A percentile compares a stretch with the other conserved stretches of the same genome.
Conservation (phyloP, 2,113 vertebrate genomes). For the Chaetops frenatus region DNA sequence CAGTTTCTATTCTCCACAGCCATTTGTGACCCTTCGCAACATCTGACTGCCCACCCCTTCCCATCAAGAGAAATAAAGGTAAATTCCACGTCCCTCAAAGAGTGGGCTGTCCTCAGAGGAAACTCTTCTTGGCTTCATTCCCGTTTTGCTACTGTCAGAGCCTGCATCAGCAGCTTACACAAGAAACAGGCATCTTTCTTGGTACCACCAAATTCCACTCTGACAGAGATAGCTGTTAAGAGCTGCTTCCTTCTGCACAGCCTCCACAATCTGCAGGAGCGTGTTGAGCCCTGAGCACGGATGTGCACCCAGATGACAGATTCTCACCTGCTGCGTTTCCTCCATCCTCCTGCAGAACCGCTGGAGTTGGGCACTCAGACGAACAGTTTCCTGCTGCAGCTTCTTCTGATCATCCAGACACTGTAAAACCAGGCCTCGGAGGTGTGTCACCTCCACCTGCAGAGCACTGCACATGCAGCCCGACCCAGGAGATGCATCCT, state of each 20-base stretch:
- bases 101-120: neutral
- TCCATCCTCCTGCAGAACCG: conserved; percentile 55
- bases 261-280: neutral
- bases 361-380: conserved; percentile 68
- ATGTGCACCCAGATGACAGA: neutral
- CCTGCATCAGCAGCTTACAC: neutral
- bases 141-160: neutral
- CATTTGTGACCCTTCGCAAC: accelerated
- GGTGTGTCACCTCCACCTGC: conserved; percentile 59
- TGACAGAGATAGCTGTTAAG: neutral
- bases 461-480: conserved; percentile 65
- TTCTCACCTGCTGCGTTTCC: conserved; percentile 66
- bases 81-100: neutral
- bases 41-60: neutral
- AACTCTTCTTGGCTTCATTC: neutral
- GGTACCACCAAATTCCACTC: neutral
- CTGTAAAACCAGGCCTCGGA: conserved; percentile 69
- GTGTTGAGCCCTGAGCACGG: neutral
- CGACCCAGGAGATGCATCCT: neutral
- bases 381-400: conserved; percentile 71
- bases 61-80: neutral
- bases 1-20: neutral
- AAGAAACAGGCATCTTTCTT: neutral
- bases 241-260: neutral
- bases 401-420: conserved; percentile 74